Base-by-base conservation (phyloP, 2,797 vertebrate genomes). In the Spea hammondii region DNA sequence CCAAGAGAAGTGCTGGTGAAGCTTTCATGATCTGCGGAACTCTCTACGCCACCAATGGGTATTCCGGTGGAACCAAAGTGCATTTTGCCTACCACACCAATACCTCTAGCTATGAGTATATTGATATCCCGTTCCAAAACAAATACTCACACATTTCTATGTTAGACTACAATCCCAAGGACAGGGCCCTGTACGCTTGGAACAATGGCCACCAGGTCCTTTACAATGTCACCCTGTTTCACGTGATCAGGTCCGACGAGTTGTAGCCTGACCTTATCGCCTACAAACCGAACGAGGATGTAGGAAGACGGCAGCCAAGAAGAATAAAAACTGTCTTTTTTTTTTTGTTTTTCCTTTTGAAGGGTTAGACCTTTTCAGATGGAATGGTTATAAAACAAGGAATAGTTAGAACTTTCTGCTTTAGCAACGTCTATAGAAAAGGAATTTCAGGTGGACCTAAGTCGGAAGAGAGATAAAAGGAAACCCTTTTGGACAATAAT, bases 21-120 rank as follows among this genome's bases (percentile, higher is more conserved):
- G 95, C 97, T 60, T 99, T 99, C 87, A 97, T 99, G 94, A 98
- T 99, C 91, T 99, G 97, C 0, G 97, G 97, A 47, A 99, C 96
- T 0, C 94, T 99, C 12, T 99, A 99, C 0, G 96, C 98, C 86
- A 99, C 97, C 88, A 98, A 99, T 0, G 95, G 96, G 83, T 98
- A 99, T 89, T 96, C 95, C 0, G 96, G 96, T 4, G 96, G 96
- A 44, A 98, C 97, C 84, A 99, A 99, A 90, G 96, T 99, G 74
- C 96, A 99, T 88, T 99, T 98, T 0, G 96, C 97, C 60, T 99
- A 95, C 89, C 96, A 96, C 85, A 99, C 97, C 93, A 99, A 99
- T 65, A 96, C 96, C 71, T 99, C 97, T n/a, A 97, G 94, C 50
- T 99, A 98, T 0, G 97, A 99, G 89, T 98, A 99, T 89, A 97